Evolutionary conservation across 1,140 invertebrate species (phyloP).

Genomic region (Lepidurus apus): DNA sequence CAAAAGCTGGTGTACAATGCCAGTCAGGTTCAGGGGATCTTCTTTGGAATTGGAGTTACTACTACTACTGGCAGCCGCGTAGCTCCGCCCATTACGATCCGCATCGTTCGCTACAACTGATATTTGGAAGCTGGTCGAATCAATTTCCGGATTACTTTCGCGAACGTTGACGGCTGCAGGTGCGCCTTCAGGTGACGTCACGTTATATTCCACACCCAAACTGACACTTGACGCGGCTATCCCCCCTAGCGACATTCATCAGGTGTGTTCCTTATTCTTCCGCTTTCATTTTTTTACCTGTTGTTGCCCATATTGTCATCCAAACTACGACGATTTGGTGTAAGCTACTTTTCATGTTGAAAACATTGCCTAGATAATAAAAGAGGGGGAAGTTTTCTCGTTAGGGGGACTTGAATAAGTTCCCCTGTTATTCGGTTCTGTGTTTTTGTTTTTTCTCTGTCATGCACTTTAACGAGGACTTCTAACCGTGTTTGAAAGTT

Average conservation of each 20-base stretch:
- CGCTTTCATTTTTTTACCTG: not conserved
- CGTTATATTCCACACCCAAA: not conserved
- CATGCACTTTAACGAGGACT: not conserved
- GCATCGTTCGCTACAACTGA: not conserved
- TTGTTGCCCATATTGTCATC: not conserved
- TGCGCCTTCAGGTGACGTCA: not conserved
- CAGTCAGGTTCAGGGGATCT: not conserved
- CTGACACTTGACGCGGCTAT: not conserved
- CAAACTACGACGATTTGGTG: not conserved
- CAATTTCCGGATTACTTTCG: not conserved
- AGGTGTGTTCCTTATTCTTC: not conserved
- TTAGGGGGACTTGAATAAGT: not conserved
- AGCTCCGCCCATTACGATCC: slow-evolving; percentile 1
- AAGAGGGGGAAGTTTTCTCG: not conserved
- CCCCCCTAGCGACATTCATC: not conserved
- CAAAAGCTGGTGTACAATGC: not conserved
- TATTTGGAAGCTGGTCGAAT: not conserved
- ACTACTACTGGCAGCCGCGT: not conserved
- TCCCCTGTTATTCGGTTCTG: not conserved
- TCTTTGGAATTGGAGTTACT: not conserved
- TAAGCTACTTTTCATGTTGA: not conserved
- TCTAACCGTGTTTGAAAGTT: not conserved
- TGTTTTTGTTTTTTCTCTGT: not conserved
- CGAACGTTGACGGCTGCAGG: not conserved
- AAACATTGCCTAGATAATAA: not conserved